These are phyloP conservation scores for Cenopis cana DNA, from an alignment of 2,888 invertebrate species.

Conservation along the genomic window DNA sequence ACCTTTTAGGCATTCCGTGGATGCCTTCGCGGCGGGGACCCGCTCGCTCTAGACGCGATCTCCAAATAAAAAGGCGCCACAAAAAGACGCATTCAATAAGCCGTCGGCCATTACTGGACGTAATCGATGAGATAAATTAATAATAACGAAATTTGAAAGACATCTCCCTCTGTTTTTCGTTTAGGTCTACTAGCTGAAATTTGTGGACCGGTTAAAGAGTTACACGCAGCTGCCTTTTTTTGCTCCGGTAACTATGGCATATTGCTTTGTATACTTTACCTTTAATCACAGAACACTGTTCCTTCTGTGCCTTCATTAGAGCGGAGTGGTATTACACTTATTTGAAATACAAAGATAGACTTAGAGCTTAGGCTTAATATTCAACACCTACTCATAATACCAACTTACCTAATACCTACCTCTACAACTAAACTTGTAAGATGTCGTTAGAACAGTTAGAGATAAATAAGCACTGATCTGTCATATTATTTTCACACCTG, in stretches of 20 bases:
- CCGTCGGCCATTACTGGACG: constrained; percentile 80
- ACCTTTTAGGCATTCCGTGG: constrained; percentile 84
- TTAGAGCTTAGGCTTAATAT: too few species aligned
- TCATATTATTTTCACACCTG: too few species aligned
- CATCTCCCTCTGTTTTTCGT: constrained; percentile 47
- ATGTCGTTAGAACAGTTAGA: too few species aligned
- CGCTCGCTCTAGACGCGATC: constrained; percentile 80
- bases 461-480: too few species aligned
- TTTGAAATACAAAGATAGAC: too few species aligned
- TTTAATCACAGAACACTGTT: too few species aligned
- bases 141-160: constrained; percentile 75
- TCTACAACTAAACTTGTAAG: too few species aligned
- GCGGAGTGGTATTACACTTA: too few species aligned
- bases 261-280: not conserved
- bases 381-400: too few species aligned
- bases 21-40: constrained; percentile 81
- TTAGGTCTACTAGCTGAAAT: constrained; percentile 23
- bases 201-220: constrained; percentile 10
- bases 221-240: not conserved
- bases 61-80: constrained; percentile 83
- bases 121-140: constrained; percentile 84
- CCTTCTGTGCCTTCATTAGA: too few species aligned
- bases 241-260: not conserved
- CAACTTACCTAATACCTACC: too few species aligned
- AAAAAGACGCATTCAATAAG: constrained; percentile 84